Percentiles rank a stretch among this genome's conserved stretches.
Evolutionary conservation across 2,797 vertebrate genomes (phyloP).

Genomic region (Trachurus trachurus): DNA sequence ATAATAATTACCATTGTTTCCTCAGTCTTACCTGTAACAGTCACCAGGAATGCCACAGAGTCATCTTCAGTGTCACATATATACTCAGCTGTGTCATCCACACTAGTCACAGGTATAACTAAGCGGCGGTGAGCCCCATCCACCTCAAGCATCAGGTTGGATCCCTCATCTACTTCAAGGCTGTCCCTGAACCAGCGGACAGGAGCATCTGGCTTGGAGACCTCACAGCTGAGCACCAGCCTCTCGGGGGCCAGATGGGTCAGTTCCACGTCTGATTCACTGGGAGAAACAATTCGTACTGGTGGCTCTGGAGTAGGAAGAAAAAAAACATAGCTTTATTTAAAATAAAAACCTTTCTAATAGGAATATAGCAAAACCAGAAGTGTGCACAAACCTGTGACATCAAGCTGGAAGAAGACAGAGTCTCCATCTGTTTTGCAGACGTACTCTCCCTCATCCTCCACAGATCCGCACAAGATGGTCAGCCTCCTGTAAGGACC

Average conservation of each 20-base stretch:
- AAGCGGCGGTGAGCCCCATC: slow-evolving; percentile 86
- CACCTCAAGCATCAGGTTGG: slow-evolving; percentile 85
- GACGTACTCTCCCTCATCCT: slow-evolving; percentile 91
- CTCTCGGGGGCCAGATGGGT: slow-evolving; percentile 78
- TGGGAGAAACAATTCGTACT: slow-evolving; percentile 88
- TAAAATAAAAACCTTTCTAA: no score
- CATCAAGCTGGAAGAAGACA: slow-evolving; percentile 90
- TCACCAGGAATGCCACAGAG: slow-evolving; percentile 90
- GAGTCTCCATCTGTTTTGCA: slow-evolving; percentile 92
- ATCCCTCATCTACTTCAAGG: slow-evolving; percentile 89
- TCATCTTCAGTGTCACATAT: slow-evolving; percentile 93
- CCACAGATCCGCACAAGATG: slow-evolving; percentile 76
- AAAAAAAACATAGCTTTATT: not conserved
- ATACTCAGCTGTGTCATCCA: slow-evolving; percentile 92
- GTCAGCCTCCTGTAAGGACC: slow-evolving; percentile 85
- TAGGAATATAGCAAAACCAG: not conserved
- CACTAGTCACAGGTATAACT: slow-evolving; percentile 82
- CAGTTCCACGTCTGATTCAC: slow-evolving; percentile 86
- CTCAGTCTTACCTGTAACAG: slow-evolving; percentile 86
- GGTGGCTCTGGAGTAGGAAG: slow-evolving; percentile 83
- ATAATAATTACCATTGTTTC: not conserved
- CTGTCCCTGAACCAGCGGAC: slow-evolving; percentile 93
- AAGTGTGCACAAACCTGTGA: slow-evolving; percentile 85
- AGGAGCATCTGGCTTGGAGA: slow-evolving; percentile 80
- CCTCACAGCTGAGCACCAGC: slow-evolving; percentile 91